phyloP scores from a whole-genome alignment of 2,113 vertebrate species.

The Forbesichthys agassizii region DNA sequence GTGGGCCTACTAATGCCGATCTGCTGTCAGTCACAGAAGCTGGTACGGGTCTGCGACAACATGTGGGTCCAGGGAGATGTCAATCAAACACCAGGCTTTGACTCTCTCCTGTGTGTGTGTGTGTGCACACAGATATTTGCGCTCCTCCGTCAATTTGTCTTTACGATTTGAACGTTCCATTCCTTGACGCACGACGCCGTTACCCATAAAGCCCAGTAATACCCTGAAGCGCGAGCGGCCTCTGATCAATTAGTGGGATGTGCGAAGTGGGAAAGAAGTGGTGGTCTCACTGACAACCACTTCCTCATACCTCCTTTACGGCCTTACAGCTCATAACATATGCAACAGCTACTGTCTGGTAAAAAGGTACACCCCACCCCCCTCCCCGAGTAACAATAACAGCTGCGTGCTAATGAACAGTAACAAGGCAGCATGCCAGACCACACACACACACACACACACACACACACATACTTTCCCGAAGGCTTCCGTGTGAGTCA shows the following conservation, averaged over 20 bases:
- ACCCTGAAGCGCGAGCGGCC: constrained; percentile 38
- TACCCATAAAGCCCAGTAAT: constrained; percentile 50
- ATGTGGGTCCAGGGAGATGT: constrained; percentile 37
- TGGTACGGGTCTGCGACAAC: constrained; percentile 36
- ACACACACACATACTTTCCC: constrained; percentile 3
- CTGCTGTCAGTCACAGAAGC: constrained; percentile 46
- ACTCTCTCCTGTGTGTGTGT: too few relatives aligned
- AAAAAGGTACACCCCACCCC: constrained; percentile 24
- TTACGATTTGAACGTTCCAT: too few relatives aligned
- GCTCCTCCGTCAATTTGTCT: too few relatives aligned
- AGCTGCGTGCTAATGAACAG: constrained; percentile 66
- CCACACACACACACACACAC: constrained; percentile 36
- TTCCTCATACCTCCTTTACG: constrained; percentile 36
- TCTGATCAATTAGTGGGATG: constrained; percentile 21
- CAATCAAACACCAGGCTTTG: constrained; percentile 35
- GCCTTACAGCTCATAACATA: constrained; percentile 50
- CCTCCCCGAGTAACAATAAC: constrained; percentile 53
- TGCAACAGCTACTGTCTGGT: constrained; percentile 63
- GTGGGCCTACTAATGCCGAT: constrained; percentile 27
- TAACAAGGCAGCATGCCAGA: constrained; percentile 64
- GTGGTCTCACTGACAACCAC: constrained; percentile 5
- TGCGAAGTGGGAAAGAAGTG: too few relatives aligned
- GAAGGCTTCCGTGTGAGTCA: constrained; percentile 25
- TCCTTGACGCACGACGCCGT: too few relatives aligned
- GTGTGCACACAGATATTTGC: too few relatives aligned